phyloP scores from a whole-genome alignment of 2,113 vertebrate genomes.

The Centropus bengalensis region DNA sequence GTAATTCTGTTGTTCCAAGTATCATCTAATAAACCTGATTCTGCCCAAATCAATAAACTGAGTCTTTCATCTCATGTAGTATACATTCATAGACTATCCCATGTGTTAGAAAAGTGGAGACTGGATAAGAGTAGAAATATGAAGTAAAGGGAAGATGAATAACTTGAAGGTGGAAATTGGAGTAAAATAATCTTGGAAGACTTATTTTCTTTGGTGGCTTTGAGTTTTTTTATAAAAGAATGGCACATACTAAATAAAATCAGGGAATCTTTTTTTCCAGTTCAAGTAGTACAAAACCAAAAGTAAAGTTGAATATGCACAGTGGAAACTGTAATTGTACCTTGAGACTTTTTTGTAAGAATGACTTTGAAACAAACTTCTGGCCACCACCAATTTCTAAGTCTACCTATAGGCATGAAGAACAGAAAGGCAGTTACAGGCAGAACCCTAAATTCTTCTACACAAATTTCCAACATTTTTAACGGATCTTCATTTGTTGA shows the following conservation, averaged over 20 bases:
- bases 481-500: not conserved
- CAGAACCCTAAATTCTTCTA: not conserved
- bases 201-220: not conserved
- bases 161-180: not conserved
- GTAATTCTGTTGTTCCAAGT: not conserved
- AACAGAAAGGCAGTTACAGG: not conserved
- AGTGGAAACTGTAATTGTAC: not conserved
- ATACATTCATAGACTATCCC: not conserved
- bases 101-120: not conserved
- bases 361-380: not conserved
- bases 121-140: not conserved
- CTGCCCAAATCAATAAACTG: not conserved
- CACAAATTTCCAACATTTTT: not conserved
- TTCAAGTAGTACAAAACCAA: not conserved
- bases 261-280: not conserved
- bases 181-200: not conserved
- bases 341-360: not conserved
- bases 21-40: not conserved
- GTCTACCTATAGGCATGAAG: accelerated
- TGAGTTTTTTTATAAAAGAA: not conserved
- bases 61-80: not conserved
- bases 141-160: not conserved
- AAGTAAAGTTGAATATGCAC: not conserved
- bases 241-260: not conserved
- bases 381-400: not conserved